Percentiles rank a stretch among this genome's conserved stretches.
These are phyloP conservation scores for Cyanoderma ruficeps DNA, from an alignment of 2,113 vertebrate species.

Conservation along the genomic window DNA sequence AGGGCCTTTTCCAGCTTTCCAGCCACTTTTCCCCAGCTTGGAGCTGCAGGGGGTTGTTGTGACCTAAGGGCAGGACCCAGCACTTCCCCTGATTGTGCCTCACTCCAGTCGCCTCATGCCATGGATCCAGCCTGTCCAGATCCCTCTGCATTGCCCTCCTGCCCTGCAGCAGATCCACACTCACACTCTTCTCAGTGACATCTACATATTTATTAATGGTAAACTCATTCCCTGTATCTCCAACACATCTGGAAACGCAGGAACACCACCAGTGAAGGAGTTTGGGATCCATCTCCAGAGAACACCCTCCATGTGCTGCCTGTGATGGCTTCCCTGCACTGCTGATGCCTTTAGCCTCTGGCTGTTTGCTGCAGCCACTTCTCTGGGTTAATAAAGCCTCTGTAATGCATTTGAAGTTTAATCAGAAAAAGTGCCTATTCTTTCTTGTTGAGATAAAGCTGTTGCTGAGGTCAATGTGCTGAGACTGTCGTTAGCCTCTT, in stretches of 20 bases:
- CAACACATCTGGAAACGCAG: neutral
- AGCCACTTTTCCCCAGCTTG: neutral
- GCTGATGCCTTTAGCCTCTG: neutral
- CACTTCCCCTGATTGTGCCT: neutral
- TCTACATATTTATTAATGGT: neutral
- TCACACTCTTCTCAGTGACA: neutral
- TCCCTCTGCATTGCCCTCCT: neutral
- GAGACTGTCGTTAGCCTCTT: neutral
- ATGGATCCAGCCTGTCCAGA: neutral
- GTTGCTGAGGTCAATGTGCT: neutral
- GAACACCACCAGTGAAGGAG: neutral
- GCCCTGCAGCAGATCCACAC: neutral
- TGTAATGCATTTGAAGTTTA: neutral
- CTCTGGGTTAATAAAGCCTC: neutral
- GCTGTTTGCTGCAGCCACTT: neutral
- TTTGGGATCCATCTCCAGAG: neutral
- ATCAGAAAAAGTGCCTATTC: neutral
- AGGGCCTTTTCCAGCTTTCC: neutral
- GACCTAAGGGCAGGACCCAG: neutral
- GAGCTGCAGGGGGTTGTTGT: neutral
- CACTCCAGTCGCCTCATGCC: neutral
- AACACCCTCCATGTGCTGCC: neutral
- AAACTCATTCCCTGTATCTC: accelerated
- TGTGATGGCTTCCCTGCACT: neutral
- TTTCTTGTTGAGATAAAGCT: neutral